Conservation (phyloP, 2,113 vertebrate genomes). For the Pipa parva region DNA sequence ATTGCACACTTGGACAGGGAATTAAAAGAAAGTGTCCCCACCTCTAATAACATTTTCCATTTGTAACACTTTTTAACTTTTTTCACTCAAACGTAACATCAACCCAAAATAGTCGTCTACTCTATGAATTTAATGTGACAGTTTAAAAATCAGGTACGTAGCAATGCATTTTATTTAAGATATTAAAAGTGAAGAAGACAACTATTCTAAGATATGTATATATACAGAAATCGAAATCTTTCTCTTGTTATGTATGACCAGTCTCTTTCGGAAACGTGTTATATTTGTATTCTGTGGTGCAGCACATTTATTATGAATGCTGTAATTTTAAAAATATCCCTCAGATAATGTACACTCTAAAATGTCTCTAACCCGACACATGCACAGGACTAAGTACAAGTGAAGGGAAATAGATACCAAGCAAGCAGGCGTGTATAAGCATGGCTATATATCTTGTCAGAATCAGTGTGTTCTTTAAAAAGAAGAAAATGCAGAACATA, state of each 20-base stretch:
- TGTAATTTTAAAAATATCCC: constrained; percentile 21
- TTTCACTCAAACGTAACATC: too few relatives aligned
- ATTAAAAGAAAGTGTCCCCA: too few relatives aligned
- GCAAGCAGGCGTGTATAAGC: constrained; percentile 52
- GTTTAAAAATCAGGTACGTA: constrained; percentile 13
- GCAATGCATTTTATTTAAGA: constrained; percentile 23
- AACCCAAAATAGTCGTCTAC: neutral
- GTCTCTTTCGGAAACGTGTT: constrained; percentile 3
- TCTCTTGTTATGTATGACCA: constrained; percentile 27
- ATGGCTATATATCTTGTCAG: constrained; percentile 59
- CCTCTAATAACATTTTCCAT: too few relatives aligned
- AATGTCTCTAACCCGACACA: constrained; percentile 41
- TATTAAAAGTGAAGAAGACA: constrained; percentile 14
- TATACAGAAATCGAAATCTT: constrained; percentile 22
- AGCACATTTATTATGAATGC: neutral
- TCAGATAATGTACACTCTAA: constrained; percentile 42
- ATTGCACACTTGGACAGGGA: too few relatives aligned
- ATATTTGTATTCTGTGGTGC: constrained; percentile 14
- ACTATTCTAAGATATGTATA: constrained; percentile 7
- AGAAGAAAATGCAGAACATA: constrained; percentile 59
- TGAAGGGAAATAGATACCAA: constrained; percentile 51
- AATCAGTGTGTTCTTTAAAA: constrained; percentile 56
- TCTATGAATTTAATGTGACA: neutral
- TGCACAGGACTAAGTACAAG: constrained; percentile 50
- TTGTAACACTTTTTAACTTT: too few relatives aligned